Evolutionary conservation across 2,888 invertebrate genomes (phyloP).

Genomic region (Leucania comma): DNA sequence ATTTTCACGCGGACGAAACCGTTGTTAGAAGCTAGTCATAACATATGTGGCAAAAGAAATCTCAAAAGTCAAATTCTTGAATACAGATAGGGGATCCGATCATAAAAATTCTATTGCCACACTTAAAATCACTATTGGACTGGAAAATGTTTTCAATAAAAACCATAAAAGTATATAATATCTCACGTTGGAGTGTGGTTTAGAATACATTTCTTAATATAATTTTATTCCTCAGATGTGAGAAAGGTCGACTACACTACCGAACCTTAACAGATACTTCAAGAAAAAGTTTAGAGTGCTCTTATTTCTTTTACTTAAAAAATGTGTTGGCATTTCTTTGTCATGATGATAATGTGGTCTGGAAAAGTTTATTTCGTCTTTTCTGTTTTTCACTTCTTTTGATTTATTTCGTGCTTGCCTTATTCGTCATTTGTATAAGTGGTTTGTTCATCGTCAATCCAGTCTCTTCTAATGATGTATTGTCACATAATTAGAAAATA

Average conservation of each 20-base stretch:
- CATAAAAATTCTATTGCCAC: slow-evolving; percentile 52
- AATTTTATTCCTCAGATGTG: slow-evolving; percentile 38
- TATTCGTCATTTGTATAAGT: too few species aligned
- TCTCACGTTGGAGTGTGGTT: slow-evolving; percentile 34
- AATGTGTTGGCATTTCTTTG: slow-evolving; percentile 12
- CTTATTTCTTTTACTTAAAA: slow-evolving; percentile 14
- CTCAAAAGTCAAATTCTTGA: slow-evolving; percentile 1
- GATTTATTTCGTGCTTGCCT: too few species aligned
- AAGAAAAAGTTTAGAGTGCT: slow-evolving; percentile 31
- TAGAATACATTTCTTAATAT: slow-evolving; percentile 44
- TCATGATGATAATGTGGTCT: background rate
- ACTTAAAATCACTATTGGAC: slow-evolving; percentile 53
- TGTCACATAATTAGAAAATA: too few species aligned
- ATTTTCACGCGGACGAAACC: too few species aligned
- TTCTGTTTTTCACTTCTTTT: background rate
- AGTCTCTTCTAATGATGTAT: too few species aligned
- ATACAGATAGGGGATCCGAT: slow-evolving; percentile 14
- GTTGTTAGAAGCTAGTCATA: background rate
- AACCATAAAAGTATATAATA: slow-evolving; percentile 35
- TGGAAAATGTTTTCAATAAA: slow-evolving; percentile 49
- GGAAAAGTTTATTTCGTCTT: slow-evolving; percentile 1
- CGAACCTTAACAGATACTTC: slow-evolving; percentile 8
- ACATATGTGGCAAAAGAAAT: slow-evolving; percentile 4
- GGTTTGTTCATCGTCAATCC: too few species aligned
- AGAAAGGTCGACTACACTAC: slow-evolving; percentile 21